Base-by-base conservation (phyloP, 2,113 vertebrate species). In the Lanius collurio region DNA sequence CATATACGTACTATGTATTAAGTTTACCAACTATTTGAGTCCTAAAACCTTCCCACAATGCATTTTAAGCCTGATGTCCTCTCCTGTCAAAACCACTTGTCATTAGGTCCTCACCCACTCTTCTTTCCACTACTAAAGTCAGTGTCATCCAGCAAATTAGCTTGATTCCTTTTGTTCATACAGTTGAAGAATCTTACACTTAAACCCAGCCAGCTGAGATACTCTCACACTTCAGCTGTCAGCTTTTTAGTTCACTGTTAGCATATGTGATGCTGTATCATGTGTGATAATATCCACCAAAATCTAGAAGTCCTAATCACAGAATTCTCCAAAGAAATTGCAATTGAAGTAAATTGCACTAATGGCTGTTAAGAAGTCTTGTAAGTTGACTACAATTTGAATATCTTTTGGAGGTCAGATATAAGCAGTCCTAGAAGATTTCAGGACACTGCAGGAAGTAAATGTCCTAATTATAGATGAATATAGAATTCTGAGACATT, bases 201-300 rank as follows among this genome's bases (percentile, higher is more conserved):
- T 81, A 33, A 8, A 81, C 15, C 13, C 27, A 90, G 19, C 1
- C 31, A 59, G 4, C 16, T 28, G 19, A 11, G 15, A 62, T 52
- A 5, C 6, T 60, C 69, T n/a, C 24, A 44, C 7, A 79, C 11
- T 60, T 83, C 33, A 30, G 31, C 13, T 35, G 37, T 24, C 3
- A 6, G 5, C 22, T 20, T 92, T 49, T 30, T 23, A 70, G 4
- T 55, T 59, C n/a, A 73, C 30, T 57, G 11, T 27, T 35, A 79
- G 46, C 12, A 42, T 7, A 75, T 1, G 0, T 64, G 13, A 85
- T 68, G 16, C 7, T 3, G 1, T 18, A 30, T 68, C 4, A 6
- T 18, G 11, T 56, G 8, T 52, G 21, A 75, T 28, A 13, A 15
- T 31, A 64, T 9, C 10, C 30, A 47, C 30, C 33, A 55, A 94